Conservation (phyloP, 35 echinoderm and acorn worm species). For the Lytechinus variegatus region DNA sequence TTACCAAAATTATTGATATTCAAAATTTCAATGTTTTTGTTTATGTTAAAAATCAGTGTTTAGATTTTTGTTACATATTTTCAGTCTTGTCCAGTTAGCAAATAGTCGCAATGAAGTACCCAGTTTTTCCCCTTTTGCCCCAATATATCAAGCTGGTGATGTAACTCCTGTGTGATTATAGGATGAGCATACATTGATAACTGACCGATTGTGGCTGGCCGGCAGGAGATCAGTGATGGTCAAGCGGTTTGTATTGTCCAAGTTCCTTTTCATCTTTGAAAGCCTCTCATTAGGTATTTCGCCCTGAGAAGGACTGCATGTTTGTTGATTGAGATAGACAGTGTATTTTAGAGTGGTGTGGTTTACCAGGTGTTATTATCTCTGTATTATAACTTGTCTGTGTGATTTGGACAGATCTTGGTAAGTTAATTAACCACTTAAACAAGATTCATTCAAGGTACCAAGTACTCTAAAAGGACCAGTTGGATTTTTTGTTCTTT, state of each 20-base stretch:
- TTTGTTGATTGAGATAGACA: background rate
- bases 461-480: background rate
- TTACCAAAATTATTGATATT: no score
- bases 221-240: background rate
- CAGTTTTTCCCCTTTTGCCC: background rate
- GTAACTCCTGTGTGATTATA: conserved; percentile 28
- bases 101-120: background rate
- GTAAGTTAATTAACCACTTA: background rate
- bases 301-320: background rate
- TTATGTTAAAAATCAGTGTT: no score
- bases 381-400: background rate
- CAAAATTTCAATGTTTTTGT: no score
- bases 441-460: background rate
- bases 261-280: background rate
- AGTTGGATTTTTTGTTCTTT: background rate
- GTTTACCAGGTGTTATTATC: background rate
- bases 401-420: background rate
- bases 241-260: background rate
- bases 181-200: background rate
- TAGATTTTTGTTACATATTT: no score
- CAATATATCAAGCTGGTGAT: background rate
- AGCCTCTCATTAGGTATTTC: background rate
- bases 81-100: no score
- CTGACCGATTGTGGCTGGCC: background rate
- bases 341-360: background rate